These are phyloP conservation scores for Plectropomus leopardus DNA, from an alignment of 2,113 vertebrate genomes.

Conservation along the genomic window DNA sequence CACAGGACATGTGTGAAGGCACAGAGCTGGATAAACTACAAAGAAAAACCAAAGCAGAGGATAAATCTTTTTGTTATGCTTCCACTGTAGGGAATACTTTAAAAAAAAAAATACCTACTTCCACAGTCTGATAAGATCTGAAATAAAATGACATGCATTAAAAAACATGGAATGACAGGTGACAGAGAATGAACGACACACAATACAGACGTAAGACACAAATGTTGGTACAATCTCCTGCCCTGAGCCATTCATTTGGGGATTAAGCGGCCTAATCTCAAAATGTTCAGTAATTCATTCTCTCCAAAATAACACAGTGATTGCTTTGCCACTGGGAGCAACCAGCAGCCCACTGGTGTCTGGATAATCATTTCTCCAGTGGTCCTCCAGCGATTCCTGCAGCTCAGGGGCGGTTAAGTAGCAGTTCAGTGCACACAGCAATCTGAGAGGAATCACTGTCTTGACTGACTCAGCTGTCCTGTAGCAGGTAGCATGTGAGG, in stretches of 20 bases:
- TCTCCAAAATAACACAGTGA: conserved; percentile 58
- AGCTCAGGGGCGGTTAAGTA: conserved; percentile 50
- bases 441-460: conserved; percentile 31
- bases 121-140: conserved; percentile 7
- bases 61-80: conserved; percentile 30
- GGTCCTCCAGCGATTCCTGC: conserved; percentile 61
- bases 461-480: conserved; percentile 29
- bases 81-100: conserved; percentile 4
- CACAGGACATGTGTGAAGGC: conserved; percentile 51
- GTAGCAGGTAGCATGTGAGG: conserved; percentile 18
- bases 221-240: conserved; percentile 9
- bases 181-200: conserved; percentile 3
- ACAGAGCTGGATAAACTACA: conserved; percentile 38
- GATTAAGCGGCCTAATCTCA: conserved; percentile 72
- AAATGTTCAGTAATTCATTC: conserved; percentile 72
- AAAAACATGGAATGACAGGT: conserved; percentile 25
- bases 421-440: conserved; percentile 51
- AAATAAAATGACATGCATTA: conserved; percentile 6
- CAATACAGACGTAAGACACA: conserved; percentile 24
- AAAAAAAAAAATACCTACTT: conserved; percentile 25
- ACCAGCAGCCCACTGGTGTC: conserved; percentile 56
- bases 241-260: conserved; percentile 62
- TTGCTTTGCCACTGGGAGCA: conserved; percentile 69
- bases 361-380: conserved; percentile 64
- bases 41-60: conserved; percentile 35